Conservation (phyloP, 2,113 vertebrate species). For the Salvelinus namaycush region DNA sequence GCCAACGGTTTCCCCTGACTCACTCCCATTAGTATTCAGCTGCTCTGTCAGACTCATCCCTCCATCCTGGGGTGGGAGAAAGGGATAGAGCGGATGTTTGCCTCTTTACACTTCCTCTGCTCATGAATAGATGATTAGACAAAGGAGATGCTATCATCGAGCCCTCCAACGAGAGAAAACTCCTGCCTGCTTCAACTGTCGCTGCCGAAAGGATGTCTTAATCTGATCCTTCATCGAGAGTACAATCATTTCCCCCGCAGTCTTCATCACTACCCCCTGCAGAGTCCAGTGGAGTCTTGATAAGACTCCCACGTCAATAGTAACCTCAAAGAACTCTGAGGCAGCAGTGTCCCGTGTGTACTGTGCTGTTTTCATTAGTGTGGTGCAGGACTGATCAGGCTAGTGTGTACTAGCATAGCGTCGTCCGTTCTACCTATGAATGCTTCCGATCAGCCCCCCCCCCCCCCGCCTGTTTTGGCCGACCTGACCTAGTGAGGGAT, state of each 20-base stretch:
- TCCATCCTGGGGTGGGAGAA: slow-evolving; percentile 36
- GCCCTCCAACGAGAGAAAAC: not conserved
- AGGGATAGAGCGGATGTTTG: slow-evolving; percentile 34
- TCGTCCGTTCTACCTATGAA: too few relatives aligned
- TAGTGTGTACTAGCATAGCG: not conserved
- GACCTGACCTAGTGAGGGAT: not conserved
- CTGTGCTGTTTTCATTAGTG: too few relatives aligned
- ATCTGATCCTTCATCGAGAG: not conserved
- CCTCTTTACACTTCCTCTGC: slow-evolving; percentile 31
- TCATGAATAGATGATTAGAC: slow-evolving; percentile 34
- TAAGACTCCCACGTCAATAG: not conserved
- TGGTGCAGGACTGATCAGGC: too few relatives aligned
- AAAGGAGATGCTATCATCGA: slow-evolving; percentile 39
- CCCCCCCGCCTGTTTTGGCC: not conserved
- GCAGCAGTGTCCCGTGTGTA: slow-evolving; percentile 6
- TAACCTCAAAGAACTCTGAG: not conserved
- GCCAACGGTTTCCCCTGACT: slow-evolving; percentile 36
- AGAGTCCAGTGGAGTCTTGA: not conserved
- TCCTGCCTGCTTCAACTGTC: slow-evolving; percentile 1
- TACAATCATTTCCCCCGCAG: not conserved
- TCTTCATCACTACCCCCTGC: not conserved
- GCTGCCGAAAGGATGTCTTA: not conserved
- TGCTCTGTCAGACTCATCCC: slow-evolving; percentile 16
- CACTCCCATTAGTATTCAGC: slow-evolving; percentile 53
- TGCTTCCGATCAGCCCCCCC: not conserved